These are phyloP conservation scores for Drosophila insularis DNA, from an alignment of 1,140 invertebrate species.

Conservation along the genomic window DNA sequence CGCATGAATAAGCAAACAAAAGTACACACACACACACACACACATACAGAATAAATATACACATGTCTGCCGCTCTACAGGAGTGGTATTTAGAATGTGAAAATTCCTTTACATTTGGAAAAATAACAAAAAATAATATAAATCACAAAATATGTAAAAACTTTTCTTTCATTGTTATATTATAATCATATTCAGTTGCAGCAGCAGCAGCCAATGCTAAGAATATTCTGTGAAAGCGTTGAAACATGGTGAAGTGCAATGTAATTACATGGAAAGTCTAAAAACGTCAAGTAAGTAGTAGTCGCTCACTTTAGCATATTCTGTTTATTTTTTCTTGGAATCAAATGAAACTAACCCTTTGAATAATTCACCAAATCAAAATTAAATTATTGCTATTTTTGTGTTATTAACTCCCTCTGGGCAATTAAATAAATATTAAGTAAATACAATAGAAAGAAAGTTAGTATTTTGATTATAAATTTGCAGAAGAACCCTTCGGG, in stretches of 20 bases:
- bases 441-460: background rate
- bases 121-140: background rate
- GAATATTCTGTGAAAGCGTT: too few species aligned
- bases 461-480: conserved; percentile 39
- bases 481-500: conserved; percentile 6
- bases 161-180: conserved; percentile 46
- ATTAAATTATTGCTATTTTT: background rate
- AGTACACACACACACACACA: conserved; percentile 23
- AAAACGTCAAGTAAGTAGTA: too few species aligned
- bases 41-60: conserved; percentile 9
- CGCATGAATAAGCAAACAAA: conserved; percentile 9
- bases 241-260: too few species aligned
- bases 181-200: background rate
- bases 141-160: conserved; percentile 36
- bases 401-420: background rate
- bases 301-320: too few species aligned
- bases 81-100: conserved; percentile 15
- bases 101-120: background rate
- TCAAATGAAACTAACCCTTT: too few species aligned
- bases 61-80: conserved; percentile 23
- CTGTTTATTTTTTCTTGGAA: too few species aligned
- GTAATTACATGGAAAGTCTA: too few species aligned
- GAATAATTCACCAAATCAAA: too few species aligned
- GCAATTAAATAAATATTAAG: background rate
- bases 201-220: background rate